These are phyloP conservation scores for Epirrhoe tristata DNA, from an alignment of 2,888 invertebrate genomes.

Conservation along the genomic window DNA sequence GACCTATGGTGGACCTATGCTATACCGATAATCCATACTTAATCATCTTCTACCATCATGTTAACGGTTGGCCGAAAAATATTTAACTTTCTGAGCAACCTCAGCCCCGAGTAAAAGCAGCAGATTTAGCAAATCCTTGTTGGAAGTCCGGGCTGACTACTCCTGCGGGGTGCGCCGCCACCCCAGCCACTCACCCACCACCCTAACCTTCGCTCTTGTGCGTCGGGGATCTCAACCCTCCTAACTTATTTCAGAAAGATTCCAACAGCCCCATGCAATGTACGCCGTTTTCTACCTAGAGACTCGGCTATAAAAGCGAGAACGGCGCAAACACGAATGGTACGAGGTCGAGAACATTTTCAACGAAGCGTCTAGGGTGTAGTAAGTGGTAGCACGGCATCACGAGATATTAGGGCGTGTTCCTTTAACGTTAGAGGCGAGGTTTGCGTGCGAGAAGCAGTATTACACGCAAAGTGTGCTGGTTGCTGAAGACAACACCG, in stretches of 20 bases:
- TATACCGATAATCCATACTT: background rate
- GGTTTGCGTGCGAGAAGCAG: conserved; percentile 53
- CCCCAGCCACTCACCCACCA: conserved; percentile 72
- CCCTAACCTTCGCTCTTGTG: conserved; percentile 81
- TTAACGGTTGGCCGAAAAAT: conserved; percentile 16
- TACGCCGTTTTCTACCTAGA: conserved; percentile 57
- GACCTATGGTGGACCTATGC: too few relatives aligned
- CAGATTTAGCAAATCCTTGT: conserved; percentile 82
- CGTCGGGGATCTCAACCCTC: conserved; percentile 78
- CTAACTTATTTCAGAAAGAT: conserved; percentile 62
- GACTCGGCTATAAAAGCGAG: conserved; percentile 56
- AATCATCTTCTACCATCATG: background rate
- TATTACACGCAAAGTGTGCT: conserved; percentile 68
- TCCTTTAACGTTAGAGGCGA: conserved; percentile 56
- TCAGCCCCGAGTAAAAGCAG: conserved; percentile 66
- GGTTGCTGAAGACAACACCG: conserved; percentile 81
- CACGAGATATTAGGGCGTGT: conserved; percentile 65
- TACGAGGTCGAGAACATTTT: conserved; percentile 79
- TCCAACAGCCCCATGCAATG: conserved; percentile 55
- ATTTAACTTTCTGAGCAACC: conserved; percentile 59
- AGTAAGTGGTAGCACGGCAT: conserved; percentile 65
- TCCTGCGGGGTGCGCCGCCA: conserved; percentile 73
- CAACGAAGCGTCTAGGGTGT: conserved; percentile 77
- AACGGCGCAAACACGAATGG: conserved; percentile 58
- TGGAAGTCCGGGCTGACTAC: conserved; percentile 81